Evolutionary conservation across 2,888 invertebrate genomes (phyloP).

Genomic region (Phyto melanocephala): DNA sequence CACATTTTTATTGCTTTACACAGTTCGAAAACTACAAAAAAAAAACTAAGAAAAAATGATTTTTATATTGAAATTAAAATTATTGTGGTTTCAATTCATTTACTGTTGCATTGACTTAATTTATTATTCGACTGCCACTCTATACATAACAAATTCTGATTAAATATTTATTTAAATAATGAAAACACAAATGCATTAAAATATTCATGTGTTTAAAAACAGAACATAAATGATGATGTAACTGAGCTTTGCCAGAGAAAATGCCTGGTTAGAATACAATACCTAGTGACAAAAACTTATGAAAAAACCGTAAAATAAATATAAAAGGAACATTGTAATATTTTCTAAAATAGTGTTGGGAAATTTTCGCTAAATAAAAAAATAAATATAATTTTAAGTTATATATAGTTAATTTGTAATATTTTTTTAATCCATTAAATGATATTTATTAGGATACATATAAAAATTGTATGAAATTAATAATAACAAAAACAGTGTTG

Average conservation of each 20-base stretch:
- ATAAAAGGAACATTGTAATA: background rate
- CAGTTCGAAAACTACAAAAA: background rate
- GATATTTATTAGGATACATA: too few relatives aligned
- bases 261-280: background rate
- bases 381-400: too few relatives aligned
- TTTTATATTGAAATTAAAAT: constrained; percentile 51
- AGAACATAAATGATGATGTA: constrained; percentile 43
- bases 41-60: background rate
- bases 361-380: background rate
- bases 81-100: constrained; percentile 40
- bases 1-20: background rate
- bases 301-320: too few relatives aligned
- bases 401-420: too few relatives aligned
- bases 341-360: background rate
- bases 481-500: background rate
- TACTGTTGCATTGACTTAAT: constrained; percentile 38
- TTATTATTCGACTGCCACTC: background rate
- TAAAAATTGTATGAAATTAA: background rate
- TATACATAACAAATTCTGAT: constrained; percentile 16
- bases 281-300: background rate
- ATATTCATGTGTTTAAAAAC: background rate
- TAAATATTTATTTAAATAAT: constrained; percentile 33
- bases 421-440: too few relatives aligned
- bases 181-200: background rate
- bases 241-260: background rate